phyloP scores from a whole-genome alignment of 1,140 invertebrate genomes.

The Aradophagus sp. region DNA sequence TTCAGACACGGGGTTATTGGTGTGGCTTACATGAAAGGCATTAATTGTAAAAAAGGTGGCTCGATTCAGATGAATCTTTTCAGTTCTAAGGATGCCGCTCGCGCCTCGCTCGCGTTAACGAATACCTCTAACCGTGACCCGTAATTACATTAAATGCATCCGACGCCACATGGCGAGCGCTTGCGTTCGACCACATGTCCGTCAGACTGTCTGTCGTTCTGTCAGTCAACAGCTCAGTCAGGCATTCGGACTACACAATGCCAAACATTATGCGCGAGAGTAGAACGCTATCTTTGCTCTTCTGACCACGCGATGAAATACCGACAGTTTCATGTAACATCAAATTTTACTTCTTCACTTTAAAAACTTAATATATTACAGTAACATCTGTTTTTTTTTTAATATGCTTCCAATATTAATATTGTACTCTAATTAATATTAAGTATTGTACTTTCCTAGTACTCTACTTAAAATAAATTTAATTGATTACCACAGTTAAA shows the following conservation, averaged over 20 bases:
- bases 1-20: too few species aligned
- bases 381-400: too few species aligned
- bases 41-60: slow-evolving; percentile 26
- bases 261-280: slow-evolving; percentile 63
- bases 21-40: too few species aligned
- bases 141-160: slow-evolving; percentile 67
- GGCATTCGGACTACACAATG: slow-evolving; percentile 61
- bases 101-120: slow-evolving; percentile 63
- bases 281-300: slow-evolving; percentile 54
- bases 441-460: too few species aligned
- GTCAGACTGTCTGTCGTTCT: slow-evolving; percentile 59
- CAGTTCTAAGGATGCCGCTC: slow-evolving; percentile 56
- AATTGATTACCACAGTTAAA: too few species aligned
- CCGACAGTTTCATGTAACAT: slow-evolving; percentile 46
- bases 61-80: slow-evolving; percentile 43
- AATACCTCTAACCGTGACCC: slow-evolving; percentile 65
- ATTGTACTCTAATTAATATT: too few species aligned
- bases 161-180: slow-evolving; percentile 62
- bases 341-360: too few species aligned
- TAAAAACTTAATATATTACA: too few species aligned
- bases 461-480: too few species aligned
- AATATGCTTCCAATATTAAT: too few species aligned
- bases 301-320: slow-evolving; percentile 42
- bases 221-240: slow-evolving; percentile 56
- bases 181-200: slow-evolving; percentile 61